Base-by-base conservation (phyloP, 2,797 vertebrate genomes). In the Lepilemur septentrionalis region DNA sequence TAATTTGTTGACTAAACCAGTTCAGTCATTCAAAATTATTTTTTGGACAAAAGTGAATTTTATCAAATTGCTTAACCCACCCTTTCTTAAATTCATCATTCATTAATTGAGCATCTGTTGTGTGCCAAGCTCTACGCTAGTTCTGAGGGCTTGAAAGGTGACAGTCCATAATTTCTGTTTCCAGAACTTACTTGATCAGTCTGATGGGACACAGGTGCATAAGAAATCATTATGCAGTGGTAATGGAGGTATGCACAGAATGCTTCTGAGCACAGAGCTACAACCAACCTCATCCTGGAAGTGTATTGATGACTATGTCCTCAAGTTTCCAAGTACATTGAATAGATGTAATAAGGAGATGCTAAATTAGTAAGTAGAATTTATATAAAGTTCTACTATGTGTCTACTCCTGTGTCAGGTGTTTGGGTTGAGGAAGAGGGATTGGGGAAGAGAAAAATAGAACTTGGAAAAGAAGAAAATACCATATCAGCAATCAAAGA, bases 51-150 rank as follows among this genome's bases (percentile, higher is more conserved):
- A 70, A 82, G 22, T 50, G 20, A 92, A 76, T 80, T 95, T 79
- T 25, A 59, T 89, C 89, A 73, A 65, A 75, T 59, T 92, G 15
- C 3, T 79, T 7, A 0, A 76, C 11, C 23, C 30, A 82, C 25
- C 50, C 38, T 82, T 94, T 94, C 83, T 95, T 70, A 84, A 84
- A 63, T 59, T 46, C n/a, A 75, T 91, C 38, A n/a, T 32, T 67
- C 14, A 43, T 38, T 78, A 50, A 41, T 30, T 78, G n/a, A 50
- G 18, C 35, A 41, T 67, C 41, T 72, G 7, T 63, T 83, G 46
- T 18, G 9, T 50, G 5, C 11, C 48, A 82, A 95, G 7, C 2
- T 22, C 41, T 32, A 30, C 0, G 9, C 10, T 67, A 48, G 32
- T 57, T 82, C 63, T 23, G 63, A 46, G 89, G 3, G 50, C 78